Base-by-base conservation (phyloP, 2,888 invertebrate species). In the Ormyrus thymus region DNA sequence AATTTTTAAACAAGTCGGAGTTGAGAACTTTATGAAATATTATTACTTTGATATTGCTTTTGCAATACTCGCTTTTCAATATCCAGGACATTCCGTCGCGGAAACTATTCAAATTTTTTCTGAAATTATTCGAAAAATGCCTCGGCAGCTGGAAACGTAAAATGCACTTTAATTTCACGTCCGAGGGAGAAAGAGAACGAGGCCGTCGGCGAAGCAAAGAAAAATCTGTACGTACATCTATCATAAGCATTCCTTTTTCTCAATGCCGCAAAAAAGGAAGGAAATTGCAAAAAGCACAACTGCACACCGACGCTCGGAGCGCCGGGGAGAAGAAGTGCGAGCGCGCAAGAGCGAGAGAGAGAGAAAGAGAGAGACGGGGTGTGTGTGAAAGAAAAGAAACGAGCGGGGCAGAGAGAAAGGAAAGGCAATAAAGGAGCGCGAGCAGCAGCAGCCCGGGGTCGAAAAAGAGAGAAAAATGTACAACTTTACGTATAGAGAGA, bases 231-330 rank as follows among this genome's bases (percentile, higher is more conserved):
- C 45, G 51, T n/a, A 15, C 69, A 69, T 78, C 64, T 45, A 69
- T 78, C 64, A 70, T n/a, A 46, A 65, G 66, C 66, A 66, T 78
- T 71, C 53, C 65, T 76, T 45, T 68, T 66, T 66, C 48, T 56
- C 68, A 4, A 51, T 48, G 48, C 45, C 15, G 61, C 68, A 8
- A 64, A 64, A 78, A 62, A 56, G n/a, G 29, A 68, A 62, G 76
- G 61, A 77, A 81, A 71, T 70, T 75, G 76, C 70, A 74, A 74
- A 76, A 76, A 71, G 74, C 72, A 58, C 70, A 55, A 53, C 43
- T 43, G 43, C 15, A 29, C 29, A 59, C 64, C 56, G 46, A 62
- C 59, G 15, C 11, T 56, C 7, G 50, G 53, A 56, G 62, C 51
- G 79, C 15, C 43, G 29, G 13, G 51, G 50, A 15, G 51, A 9